Base-by-base conservation (phyloP, 2,113 vertebrate genomes). In the Aptenodytes patagonicus region DNA sequence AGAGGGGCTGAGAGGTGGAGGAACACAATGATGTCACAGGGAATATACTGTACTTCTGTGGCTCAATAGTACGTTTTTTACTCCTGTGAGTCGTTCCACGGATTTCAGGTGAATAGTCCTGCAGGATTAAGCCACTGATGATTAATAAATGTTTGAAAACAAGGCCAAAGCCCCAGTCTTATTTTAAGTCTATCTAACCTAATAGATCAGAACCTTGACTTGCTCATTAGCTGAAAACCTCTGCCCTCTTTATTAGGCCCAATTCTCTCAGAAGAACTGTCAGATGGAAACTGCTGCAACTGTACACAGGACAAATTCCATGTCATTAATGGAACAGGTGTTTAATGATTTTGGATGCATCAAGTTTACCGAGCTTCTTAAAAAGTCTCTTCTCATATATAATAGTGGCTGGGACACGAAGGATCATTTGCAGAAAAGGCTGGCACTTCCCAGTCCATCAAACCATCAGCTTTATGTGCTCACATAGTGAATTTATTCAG, bases 141-240 rank as follows among this genome's bases (percentile, higher is more conserved):
- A 80, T 73, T 97, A 90, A 80, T 82, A 84, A 91, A 87, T 85
- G 75, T 85, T 94, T 91, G 81, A 96, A 96, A 96, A 91, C 84
- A 94, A 95, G 82, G 49, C 93, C 7, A 5, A 96, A 94, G 71
- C 16, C 40, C 10, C 0, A 0, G 52, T 94, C 73, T 87, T 89
- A 93, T 89, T 97, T 96, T 72, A 87, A 93, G 94, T 65, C 62
- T 85, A n/a, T 57, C 70, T 94, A 95, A 77, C 78, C 76, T 91
- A 96, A 95, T 84, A 96, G 92, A 95, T 95, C 81, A 95, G 93
- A 95, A 97, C 91, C 73, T 77, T 2, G 5, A 83, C 62, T 80
- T 82, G 81, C 96, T 97, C 95, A 97, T 97, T 97, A 96, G 81
- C 64, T 89, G 91, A 95, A 71, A 93, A 97, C 89, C 96, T 96